A percentile compares a stretch with the other conserved stretches of the same genome.
Evolutionary conservation across 2,113 vertebrate species (phyloP).

Genomic region (Calonectris borealis): DNA sequence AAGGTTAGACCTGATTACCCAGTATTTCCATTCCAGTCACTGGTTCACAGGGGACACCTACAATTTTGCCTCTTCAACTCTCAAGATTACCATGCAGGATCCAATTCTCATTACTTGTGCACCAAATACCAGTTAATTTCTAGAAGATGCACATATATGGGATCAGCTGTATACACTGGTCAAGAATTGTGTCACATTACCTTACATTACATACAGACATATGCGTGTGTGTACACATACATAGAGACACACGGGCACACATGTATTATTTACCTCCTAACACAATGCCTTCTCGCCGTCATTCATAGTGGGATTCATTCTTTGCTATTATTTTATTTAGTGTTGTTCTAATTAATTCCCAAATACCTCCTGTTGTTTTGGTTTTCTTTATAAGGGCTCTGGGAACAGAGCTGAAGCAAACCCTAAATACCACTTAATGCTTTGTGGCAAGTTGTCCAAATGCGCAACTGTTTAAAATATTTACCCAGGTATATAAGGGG

Average conservation of each 20-base stretch:
- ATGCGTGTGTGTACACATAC: too few species aligned
- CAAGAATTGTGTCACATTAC: not conserved
- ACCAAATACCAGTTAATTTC: not conserved
- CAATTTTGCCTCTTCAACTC: not conserved
- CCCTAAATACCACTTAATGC: slow-evolving; percentile 36
- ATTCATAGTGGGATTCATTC: not conserved
- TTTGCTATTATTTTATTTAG: not conserved
- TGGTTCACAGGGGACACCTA: not conserved
- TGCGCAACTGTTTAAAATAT: slow-evolving; percentile 51
- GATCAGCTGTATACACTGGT: not conserved
- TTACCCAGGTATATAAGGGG: slow-evolving; percentile 58
- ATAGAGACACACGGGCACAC: not conserved
- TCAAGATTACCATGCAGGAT: not conserved
- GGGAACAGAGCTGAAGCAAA: slow-evolving; percentile 42
- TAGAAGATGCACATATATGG: not conserved
- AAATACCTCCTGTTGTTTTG: slow-evolving; percentile 30
- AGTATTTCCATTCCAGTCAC: not conserved
- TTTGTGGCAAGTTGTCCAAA: slow-evolving; percentile 63
- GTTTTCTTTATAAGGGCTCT: slow-evolving; percentile 21
- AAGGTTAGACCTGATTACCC: not conserved
- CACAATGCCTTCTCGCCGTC: not conserved
- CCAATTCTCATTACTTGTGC: not conserved
- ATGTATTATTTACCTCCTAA: not conserved
- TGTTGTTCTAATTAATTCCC: slow-evolving; percentile 16
- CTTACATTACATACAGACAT: not conserved